phyloP scores from a whole-genome alignment of 2,113 vertebrate genomes.

The Blennius ocellaris region DNA sequence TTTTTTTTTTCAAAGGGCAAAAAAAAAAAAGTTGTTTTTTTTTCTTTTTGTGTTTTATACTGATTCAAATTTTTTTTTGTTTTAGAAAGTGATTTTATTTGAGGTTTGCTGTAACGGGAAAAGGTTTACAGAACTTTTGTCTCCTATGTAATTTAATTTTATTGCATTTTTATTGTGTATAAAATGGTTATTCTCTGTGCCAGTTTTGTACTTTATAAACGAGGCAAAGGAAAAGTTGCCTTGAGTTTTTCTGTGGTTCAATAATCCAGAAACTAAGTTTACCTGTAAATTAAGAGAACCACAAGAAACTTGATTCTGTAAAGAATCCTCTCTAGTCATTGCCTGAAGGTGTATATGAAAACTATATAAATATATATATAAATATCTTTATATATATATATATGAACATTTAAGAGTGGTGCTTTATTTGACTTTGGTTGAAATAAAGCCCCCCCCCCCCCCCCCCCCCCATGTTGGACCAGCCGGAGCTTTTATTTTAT shows the following conservation, averaged over 20 bases:
- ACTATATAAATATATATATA: constrained; percentile 79
- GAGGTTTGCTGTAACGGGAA: constrained; percentile 94
- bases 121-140: constrained; percentile 87
- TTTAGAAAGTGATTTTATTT: constrained; percentile 92
- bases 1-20: constrained; percentile 89
- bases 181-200: constrained; percentile 96
- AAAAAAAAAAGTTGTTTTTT: constrained; percentile 66
- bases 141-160: constrained; percentile 96
- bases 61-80: constrained; percentile 90
- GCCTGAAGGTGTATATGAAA: constrained; percentile 98
- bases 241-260: constrained; percentile 95
- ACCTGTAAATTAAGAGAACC: constrained; percentile 99
- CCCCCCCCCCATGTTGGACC: constrained; percentile 98
- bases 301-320: constrained; percentile 99
- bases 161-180: constrained; percentile 99
- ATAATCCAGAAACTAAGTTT: constrained; percentile 97
- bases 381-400: constrained; percentile 73
- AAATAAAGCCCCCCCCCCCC: constrained; percentile 99
- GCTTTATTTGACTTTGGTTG: constrained; percentile 99
- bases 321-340: constrained; percentile 99
- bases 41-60: constrained; percentile 83
- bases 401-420: constrained; percentile 84
- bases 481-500: constrained; percentile 98
- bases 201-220: constrained; percentile 99
- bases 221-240: constrained; percentile 88